phyloP scores from a whole-genome alignment of 2,888 invertebrate genomes.

The Amphipyra berbera region DNA sequence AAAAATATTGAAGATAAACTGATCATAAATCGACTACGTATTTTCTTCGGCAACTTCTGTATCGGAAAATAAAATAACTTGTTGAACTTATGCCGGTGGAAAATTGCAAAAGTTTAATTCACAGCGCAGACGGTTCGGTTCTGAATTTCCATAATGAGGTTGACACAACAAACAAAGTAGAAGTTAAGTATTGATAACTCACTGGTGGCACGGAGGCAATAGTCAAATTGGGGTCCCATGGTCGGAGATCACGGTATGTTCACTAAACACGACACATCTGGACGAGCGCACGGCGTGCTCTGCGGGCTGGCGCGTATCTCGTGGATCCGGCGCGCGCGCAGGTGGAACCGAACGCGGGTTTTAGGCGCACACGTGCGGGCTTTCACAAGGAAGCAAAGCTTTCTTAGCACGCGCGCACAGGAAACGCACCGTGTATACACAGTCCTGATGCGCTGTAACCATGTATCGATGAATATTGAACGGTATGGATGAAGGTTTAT shows the following conservation, averaged over 20 bases:
- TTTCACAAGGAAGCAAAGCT: slow-evolving; percentile 80
- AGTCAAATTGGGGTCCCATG: slow-evolving; percentile 88
- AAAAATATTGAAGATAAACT: slow-evolving; percentile 34
- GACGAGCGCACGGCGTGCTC: slow-evolving; percentile 80
- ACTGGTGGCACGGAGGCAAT: slow-evolving; percentile 86
- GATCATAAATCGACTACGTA: slow-evolving; percentile 35
- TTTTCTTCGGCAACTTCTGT: slow-evolving; percentile 23
- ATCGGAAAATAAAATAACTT: slow-evolving; percentile 55
- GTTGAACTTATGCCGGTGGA: slow-evolving; percentile 44
- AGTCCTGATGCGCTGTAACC: slow-evolving; percentile 64
- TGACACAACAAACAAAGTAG: slow-evolving; percentile 47
- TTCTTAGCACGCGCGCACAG: slow-evolving; percentile 67
- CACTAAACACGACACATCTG: slow-evolving; percentile 86
- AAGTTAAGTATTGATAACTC: slow-evolving; percentile 66
- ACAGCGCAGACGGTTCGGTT: slow-evolving; percentile 43
- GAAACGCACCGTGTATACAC: slow-evolving; percentile 67
- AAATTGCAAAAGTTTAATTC: slow-evolving; percentile 65
- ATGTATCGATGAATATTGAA: slow-evolving; percentile 57
- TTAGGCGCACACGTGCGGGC: slow-evolving; percentile 82
- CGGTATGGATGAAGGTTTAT: slow-evolving; percentile 39
- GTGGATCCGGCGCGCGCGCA: slow-evolving; percentile 74
- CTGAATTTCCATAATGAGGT: slow-evolving; percentile 49
- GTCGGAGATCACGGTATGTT: slow-evolving; percentile 61
- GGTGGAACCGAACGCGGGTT: slow-evolving; percentile 72
- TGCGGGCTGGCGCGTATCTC: slow-evolving; percentile 69